Conservation (phyloP, 2,888 invertebrate genomes). For the Scaptomyza reducta region DNA sequence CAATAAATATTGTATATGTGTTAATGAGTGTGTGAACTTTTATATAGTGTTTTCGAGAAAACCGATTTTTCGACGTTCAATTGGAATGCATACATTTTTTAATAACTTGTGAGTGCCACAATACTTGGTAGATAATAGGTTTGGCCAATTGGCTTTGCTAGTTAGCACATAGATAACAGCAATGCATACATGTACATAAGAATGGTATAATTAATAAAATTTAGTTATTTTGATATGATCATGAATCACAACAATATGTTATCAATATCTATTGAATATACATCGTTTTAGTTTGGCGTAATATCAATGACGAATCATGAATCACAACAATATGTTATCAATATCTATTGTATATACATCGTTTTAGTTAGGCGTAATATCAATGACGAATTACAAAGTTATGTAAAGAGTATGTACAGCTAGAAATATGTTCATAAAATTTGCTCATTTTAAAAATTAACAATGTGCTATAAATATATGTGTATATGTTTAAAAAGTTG, state of each 20-base stretch:
- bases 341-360: slow-evolving; percentile 59
- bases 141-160: slow-evolving; percentile 63
- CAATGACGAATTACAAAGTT: slow-evolving; percentile 63
- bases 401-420: slow-evolving; percentile 26
- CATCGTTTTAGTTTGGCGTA: slow-evolving; percentile 55
- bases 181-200: slow-evolving; percentile 40
- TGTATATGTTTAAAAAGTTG: slow-evolving; percentile 49
- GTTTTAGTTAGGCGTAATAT: slow-evolving; percentile 62
- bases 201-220: slow-evolving; percentile 54
- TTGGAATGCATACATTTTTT: slow-evolving; percentile 60
- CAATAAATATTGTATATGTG: slow-evolving; percentile 28
- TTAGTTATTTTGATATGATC: slow-evolving; percentile 72
- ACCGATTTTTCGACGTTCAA: slow-evolving; percentile 44
- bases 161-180: slow-evolving; percentile 57
- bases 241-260: slow-evolving; percentile 76
- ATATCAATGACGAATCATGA: slow-evolving; percentile 76
- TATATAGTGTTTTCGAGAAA: slow-evolving; percentile 27
- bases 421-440: slow-evolving; percentile 48
- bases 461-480: slow-evolving; percentile 43
- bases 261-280: slow-evolving; percentile 62
- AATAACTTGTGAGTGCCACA: slow-evolving; percentile 19
- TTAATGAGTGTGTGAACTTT: slow-evolving; percentile 16
- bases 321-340: slow-evolving; percentile 74
- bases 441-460: slow-evolving; percentile 50
- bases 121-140: slow-evolving; percentile 33